Conservation (phyloP, 2,113 vertebrate species). For the Thinocorus orbignyianus region DNA sequence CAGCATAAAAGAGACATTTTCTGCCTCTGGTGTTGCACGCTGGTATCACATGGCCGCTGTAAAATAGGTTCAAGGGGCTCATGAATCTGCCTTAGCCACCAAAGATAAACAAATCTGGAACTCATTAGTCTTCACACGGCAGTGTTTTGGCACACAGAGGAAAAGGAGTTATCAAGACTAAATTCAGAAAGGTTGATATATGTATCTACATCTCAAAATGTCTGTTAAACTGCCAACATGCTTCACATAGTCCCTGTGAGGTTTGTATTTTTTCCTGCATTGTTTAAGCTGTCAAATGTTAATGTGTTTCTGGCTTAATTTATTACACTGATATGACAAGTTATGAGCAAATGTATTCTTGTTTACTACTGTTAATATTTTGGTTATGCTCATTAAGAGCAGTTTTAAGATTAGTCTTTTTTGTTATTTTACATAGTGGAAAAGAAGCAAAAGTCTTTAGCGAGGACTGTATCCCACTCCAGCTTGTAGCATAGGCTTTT, state of each 20-base stretch:
- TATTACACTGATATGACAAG: slow-evolving; percentile 63
- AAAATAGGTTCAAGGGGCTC: slow-evolving; percentile 46
- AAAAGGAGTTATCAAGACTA: slow-evolving; percentile 64
- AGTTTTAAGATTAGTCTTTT: slow-evolving; percentile 74
- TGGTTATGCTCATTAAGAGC: slow-evolving; percentile 73
- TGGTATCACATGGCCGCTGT: slow-evolving; percentile 26
- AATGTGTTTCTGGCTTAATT: slow-evolving; percentile 70
- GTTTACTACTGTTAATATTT: slow-evolving; percentile 64
- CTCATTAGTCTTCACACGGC: slow-evolving; percentile 62
- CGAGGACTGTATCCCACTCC: background rate
- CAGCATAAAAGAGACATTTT: background rate
- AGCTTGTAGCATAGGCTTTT: background rate
- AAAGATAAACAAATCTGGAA: slow-evolving; percentile 70
- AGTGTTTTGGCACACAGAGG: slow-evolving; percentile 61
- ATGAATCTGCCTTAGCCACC: slow-evolving; percentile 66
- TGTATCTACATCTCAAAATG: slow-evolving; percentile 64
- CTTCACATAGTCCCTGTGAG: slow-evolving; percentile 62
- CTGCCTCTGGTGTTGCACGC: slow-evolving; percentile 14
- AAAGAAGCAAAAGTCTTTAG: slow-evolving; percentile 34
- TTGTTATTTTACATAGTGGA: slow-evolving; percentile 55
- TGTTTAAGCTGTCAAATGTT: slow-evolving; percentile 72
- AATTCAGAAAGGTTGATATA: slow-evolving; percentile 64
- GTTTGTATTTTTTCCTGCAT: slow-evolving; percentile 61
- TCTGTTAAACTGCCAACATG: slow-evolving; percentile 65
- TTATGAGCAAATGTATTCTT: slow-evolving; percentile 60